phyloP scores from a whole-genome alignment of 2,888 invertebrate species.

The Ophion ventricosus region DNA sequence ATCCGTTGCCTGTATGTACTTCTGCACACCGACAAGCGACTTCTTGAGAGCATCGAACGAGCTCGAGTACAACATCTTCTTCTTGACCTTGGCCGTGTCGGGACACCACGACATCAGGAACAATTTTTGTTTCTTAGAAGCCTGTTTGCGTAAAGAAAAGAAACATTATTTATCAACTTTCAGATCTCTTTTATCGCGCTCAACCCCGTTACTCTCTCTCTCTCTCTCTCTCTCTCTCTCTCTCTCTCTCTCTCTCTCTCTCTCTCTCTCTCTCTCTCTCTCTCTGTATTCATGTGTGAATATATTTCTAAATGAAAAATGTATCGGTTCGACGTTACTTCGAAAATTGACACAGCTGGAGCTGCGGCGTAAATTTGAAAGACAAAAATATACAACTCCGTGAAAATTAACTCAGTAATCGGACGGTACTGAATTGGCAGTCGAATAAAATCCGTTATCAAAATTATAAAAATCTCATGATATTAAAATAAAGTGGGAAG shows the following conservation, averaged over 20 bases:
- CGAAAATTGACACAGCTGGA: too few species aligned
- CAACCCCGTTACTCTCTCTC: background rate
- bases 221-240: too few species aligned
- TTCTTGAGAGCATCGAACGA: slow-evolving; percentile 99
- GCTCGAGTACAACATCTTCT: slow-evolving; percentile 93
- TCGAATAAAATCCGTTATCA: too few species aligned
- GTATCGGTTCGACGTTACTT: background rate
- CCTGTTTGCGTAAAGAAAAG: slow-evolving; percentile 80
- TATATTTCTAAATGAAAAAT: background rate
- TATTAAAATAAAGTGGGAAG: too few species aligned
- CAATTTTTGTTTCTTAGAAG: slow-evolving; percentile 98
- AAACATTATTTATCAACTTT: slow-evolving; percentile 14
- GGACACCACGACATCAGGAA: slow-evolving; percentile 99
- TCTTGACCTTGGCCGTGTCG: slow-evolving; percentile 96
- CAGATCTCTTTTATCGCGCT: background rate
- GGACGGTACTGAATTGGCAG: too few species aligned
- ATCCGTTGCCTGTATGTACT: slow-evolving; percentile 98
- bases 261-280: background rate
- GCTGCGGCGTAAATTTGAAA: too few species aligned
- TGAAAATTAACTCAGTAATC: too few species aligned
- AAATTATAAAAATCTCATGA: too few species aligned
- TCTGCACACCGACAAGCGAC: slow-evolving; percentile 97
- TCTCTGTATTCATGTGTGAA: background rate
- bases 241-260: background rate
- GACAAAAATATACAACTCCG: too few species aligned